Base-by-base conservation (phyloP, 2,888 invertebrate species). In the Cancer borealis region DNA sequence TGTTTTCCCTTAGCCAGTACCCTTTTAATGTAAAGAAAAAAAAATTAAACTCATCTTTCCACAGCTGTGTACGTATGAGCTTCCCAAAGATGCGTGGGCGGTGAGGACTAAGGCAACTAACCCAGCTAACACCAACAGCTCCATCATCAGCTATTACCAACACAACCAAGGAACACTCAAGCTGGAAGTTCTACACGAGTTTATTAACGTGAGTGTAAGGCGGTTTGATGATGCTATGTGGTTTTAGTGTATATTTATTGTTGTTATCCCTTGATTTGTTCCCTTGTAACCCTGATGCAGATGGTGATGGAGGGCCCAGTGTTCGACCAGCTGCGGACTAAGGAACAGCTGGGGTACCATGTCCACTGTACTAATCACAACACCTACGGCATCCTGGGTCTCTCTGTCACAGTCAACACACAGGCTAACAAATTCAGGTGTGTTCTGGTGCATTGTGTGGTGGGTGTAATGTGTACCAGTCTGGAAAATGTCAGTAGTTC, bases 331-430 rank as follows among this genome's bases (percentile, higher is more conserved):
- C 97, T 99, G 45, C 97, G 99, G 93, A 99, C 99, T 0, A 98
- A 98, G 96, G 98, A 99, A 96, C 99, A 99, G 97, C 97, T 99
- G 3, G 99, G 99, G 0, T 99, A 99, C 97, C 97, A 98, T 96
- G 98, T 99, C 45, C 98, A 97, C 96, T 98, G 98, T 96, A 97
- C 97, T 94, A 97, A 98, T 96, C 97, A 98, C 47, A 97, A 98
- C 96, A 98, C 98, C 0, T 98, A 97, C 96, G 98, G 98, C 1
- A 97, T 99, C 95, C 97, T 98, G 89, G 98, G 98, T 12, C 98
- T 98, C 96, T 97, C 98, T 0, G 97, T 99, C 90, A 98, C 97
- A 4, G 98, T 99, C 91, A 98, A 98, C 96, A 97, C 98, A 46
- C 98, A 98, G 96, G 96, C 96, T 17, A 96, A 96, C 79, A 96